Base-by-base conservation (phyloP, 2,888 invertebrate genomes). In the Drosophila kanekoi region DNA sequence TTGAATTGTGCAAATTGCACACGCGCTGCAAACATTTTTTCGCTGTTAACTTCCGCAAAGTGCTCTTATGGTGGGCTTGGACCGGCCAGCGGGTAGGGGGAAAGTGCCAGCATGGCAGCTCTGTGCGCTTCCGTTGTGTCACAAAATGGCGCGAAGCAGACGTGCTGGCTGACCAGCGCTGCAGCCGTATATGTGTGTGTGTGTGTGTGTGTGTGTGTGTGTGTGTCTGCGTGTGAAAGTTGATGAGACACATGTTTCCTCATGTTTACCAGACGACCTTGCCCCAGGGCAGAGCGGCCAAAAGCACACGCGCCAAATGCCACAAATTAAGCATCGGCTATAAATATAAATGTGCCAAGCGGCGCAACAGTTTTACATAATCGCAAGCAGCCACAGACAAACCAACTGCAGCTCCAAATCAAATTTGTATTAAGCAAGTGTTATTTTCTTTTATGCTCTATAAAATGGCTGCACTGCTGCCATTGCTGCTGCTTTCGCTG, bases 211-310 rank as follows among this genome's bases (percentile, higher is more conserved):
- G 18, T 18, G 18, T 18, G 48, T 58, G 47, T 63, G 47, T 18
- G 18, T 18, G 18, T 18, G 48, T 58, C 43, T 63, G 56, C 44
- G 40, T 41, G 52, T 52, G 47, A 37, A 9, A 33, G 40, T 20
- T 48, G 37, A 23, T 33, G 47, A 62, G 81, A 81, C 86, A 82
- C 68, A 85, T 83, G 83, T 87, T 83, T 56, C 63, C 63, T 68
- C 77, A 63, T 83, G 87, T 84, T 72, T 48, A 53, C 40, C 67
- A 67, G 54, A 63, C 70, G 82, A 80, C 84, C 84, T 87, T 85
- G 79, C 61, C 48, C 6, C 45, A 38, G 23, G 58, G 35, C 66
- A 71, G 53, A 76, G 56, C 51, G 58, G 47, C 43, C n/a, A 35
- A 72, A 84, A 71, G 33, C 78, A 81, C 87, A 82, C 82, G 82